phyloP scores from a whole-genome alignment of 2,113 vertebrate genomes.

The Hirundichthys speculiger region DNA sequence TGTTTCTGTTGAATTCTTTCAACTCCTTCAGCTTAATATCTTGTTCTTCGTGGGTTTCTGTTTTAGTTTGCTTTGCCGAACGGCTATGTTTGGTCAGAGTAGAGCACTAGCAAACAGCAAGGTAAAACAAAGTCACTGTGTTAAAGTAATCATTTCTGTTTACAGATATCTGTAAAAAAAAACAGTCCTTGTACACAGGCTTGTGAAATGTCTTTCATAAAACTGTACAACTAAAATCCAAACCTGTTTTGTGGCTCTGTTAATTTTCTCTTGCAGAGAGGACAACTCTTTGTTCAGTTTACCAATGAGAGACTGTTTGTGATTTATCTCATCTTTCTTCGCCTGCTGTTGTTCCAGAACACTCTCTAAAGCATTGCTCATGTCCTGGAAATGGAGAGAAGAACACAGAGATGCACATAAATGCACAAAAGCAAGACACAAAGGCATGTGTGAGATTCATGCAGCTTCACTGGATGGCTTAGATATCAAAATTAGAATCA shows the following conservation, averaged over 20 bases:
- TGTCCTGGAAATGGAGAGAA: conserved; percentile 78
- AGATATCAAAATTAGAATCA: not conserved
- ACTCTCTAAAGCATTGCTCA: conserved; percentile 76
- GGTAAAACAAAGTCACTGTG: not conserved
- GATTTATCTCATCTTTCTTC: conserved; percentile 69
- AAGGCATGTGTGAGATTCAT: not conserved
- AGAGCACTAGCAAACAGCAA: conserved; percentile 74
- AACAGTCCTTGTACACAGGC: too few species aligned
- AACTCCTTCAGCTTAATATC: conserved; percentile 87
- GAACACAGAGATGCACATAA: not conserved
- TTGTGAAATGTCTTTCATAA: not conserved
- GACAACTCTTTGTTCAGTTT: conserved; percentile 83
- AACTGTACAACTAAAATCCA: conserved; percentile 2
- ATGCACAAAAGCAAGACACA: not conserved
- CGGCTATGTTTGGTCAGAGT: conserved; percentile 85
- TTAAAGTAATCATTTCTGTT: too few species aligned
- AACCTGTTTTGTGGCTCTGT: conserved; percentile 91
- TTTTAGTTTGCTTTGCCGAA: conserved; percentile 68
- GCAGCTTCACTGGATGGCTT: not conserved
- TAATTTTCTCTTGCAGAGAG: conserved; percentile 86
- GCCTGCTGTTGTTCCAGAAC: conserved; percentile 77
- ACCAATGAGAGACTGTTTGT: conserved; percentile 68
- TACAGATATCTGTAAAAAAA: not conserved
- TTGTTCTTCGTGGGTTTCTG: conserved; percentile 85
- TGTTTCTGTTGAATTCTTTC: conserved; percentile 81